Base-by-base conservation (phyloP, 1,140 invertebrate genomes). In the Aphis gossypii region DNA sequence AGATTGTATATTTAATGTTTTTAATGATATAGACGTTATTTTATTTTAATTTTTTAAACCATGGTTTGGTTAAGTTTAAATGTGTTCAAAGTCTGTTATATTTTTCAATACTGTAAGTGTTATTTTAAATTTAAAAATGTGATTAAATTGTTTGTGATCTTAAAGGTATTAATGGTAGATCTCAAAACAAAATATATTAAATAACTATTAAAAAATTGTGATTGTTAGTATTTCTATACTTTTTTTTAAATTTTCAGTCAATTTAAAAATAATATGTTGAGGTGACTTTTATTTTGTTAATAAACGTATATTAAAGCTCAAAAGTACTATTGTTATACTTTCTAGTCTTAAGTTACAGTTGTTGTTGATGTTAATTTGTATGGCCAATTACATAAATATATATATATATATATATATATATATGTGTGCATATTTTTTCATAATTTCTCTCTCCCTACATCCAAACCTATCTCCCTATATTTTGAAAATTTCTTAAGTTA, bases 381-480 rank as follows among this genome's bases (percentile, higher is more conserved):
- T 83, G n/a, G n/a, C n/a, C n/a, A n/a, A n/a, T n/a, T n/a, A n/a
- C n/a, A n/a, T n/a, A n/a, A 35, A 41, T 41, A 5, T 44, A 44
- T 82, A 82, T 35, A 44, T 38, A 84, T 84, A 84, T 84, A 84
- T 41, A 38, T 38, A 38, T 14, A 84, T 84, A n/a, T 84, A 41
- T 11, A 14, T 41, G 44, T 44, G 18, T 84, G 5, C 20, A 23
- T 84, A 84, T 84, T 84, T 84, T 84, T 84, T 84, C 83, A 84
- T 41, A 38, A 46, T 86, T 86, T 86, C 84, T 86, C 84, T 46
- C 20, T 86, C 84, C 84, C 38, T 86, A 30, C 41, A 86, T 46
- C 38, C 38, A 86, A 30, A 0, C 44, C 84, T 86, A 20, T 86
- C 44, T 86, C 41, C 41, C 84, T 86, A 86, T 0, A 86, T 86